Conservation (phyloP, 2,888 invertebrate genomes). For the Lampropteryx suffumata region DNA sequence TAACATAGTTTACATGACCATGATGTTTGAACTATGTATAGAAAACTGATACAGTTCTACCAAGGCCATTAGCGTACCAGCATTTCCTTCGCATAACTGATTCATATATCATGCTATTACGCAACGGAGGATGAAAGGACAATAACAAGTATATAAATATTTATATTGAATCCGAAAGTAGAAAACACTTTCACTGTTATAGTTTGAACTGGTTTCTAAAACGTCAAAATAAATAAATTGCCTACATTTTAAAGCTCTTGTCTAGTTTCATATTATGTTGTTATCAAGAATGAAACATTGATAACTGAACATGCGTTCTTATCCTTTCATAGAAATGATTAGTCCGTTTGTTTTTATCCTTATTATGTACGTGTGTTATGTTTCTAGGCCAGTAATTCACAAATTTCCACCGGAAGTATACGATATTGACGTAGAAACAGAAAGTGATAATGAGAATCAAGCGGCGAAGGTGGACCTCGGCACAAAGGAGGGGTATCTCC, state of each 20-base stretch:
- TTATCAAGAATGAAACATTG: too few relatives aligned
- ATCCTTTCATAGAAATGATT: too few relatives aligned
- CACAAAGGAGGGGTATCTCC: slow-evolving; percentile 94
- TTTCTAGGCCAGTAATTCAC: slow-evolving; percentile 60
- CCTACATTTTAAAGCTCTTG: too few relatives aligned
- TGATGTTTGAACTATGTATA: slow-evolving; percentile 44
- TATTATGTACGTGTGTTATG: not conserved
- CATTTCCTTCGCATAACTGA: slow-evolving; percentile 24
- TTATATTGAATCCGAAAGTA: slow-evolving; percentile 11
- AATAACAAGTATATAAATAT: slow-evolving; percentile 15
- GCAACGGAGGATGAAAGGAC: slow-evolving; percentile 32
- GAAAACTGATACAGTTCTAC: slow-evolving; percentile 45
- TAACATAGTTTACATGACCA: slow-evolving; percentile 61
- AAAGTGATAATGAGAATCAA: slow-evolving; percentile 89
- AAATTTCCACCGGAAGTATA: slow-evolving; percentile 89
- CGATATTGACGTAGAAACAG: slow-evolving; percentile 94
- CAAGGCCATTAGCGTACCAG: slow-evolving; percentile 43
- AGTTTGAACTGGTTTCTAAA: slow-evolving; percentile 11
- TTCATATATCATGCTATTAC: slow-evolving; percentile 27
- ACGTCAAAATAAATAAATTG: not conserved
- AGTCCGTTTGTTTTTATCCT: too few relatives aligned
- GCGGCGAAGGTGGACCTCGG: slow-evolving; percentile 88
- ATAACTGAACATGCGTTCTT: too few relatives aligned
- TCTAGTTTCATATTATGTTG: too few relatives aligned
- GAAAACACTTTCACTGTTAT: slow-evolving; percentile 13